Conservation (phyloP, 2,888 invertebrate species). For the Hypsopygia costalis region DNA sequence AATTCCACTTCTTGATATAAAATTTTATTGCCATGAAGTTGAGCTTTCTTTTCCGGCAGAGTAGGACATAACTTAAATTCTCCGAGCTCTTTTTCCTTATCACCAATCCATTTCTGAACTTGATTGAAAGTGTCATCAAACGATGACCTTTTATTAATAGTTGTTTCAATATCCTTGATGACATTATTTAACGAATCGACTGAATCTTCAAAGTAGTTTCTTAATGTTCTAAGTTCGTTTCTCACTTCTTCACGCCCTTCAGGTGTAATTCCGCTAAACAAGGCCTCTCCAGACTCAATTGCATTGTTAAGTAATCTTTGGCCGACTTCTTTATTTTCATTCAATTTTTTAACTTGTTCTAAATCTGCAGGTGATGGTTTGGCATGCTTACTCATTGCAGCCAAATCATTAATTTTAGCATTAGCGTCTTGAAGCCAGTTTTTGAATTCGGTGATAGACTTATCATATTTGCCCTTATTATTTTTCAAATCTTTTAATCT, state of each 20-base stretch:
- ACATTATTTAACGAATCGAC: slow-evolving; percentile 91
- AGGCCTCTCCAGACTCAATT: slow-evolving; percentile 92
- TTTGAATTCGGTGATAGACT: slow-evolving; percentile 85
- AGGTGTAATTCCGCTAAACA: slow-evolving; percentile 92
- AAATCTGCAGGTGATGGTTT: slow-evolving; percentile 89
- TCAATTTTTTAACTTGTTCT: slow-evolving; percentile 87
- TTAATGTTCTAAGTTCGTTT: slow-evolving; percentile 88
- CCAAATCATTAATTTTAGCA: slow-evolving; percentile 85
- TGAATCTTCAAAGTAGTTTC: slow-evolving; percentile 91
- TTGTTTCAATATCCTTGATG: slow-evolving; percentile 92
- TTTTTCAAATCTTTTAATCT: slow-evolving; percentile 86
- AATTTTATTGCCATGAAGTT: slow-evolving; percentile 89
- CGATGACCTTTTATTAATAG: slow-evolving; percentile 93
- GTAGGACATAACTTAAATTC: slow-evolving; percentile 88
- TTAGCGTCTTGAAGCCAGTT: slow-evolving; percentile 90
- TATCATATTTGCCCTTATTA: slow-evolving; percentile 85
- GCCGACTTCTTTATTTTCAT: slow-evolving; percentile 88
- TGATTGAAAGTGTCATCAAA: slow-evolving; percentile 96
- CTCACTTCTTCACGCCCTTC: slow-evolving; percentile 93
- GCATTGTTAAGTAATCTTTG: slow-evolving; percentile 88
- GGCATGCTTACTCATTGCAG: slow-evolving; percentile 86
- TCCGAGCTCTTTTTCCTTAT: slow-evolving; percentile 87
- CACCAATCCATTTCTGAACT: slow-evolving; percentile 92
- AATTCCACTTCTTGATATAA: slow-evolving; percentile 92
- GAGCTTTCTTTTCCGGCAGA: slow-evolving; percentile 93